Base-by-base conservation (phyloP, 2,888 invertebrate species). In the Pinctada fucata region DNA sequence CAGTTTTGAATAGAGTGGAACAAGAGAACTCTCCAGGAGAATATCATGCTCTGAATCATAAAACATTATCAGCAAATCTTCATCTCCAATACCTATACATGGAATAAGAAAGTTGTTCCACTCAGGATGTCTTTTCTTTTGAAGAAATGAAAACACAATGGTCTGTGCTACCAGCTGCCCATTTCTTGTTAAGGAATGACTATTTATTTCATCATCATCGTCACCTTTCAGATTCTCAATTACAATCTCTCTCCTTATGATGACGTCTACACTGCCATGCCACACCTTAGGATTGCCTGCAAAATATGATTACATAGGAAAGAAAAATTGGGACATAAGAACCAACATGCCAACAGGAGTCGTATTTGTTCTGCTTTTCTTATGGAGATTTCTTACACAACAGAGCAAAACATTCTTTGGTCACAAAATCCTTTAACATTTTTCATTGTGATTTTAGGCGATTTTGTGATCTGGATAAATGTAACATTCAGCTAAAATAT, bases 81-180 rank as follows among this genome's bases (percentile, higher is more conserved):
- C 48, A 47, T 16, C 16, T 16, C 13, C 4, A 10, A 73, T 16
- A 31, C 73, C 64, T n/a, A 73, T 48, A 65, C 65, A 73, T n/a
- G 73, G 73, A 50, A 73, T 64, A 31, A 73, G 73, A 47, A 65
- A 73, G n/a, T 73, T 48, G 5, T 50, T 4, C 48, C 50, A 49
- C 65, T 65, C 65, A 45, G 72, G 72, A 48, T 72, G 72, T 48
- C 16, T 72, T 72, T 48, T 72, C 48, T 72, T 72, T 31, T 72
- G 72, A 16, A 72, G 48, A 72, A 72, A 72, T 47, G 72, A 72
- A 63, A 72, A 72, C n/a, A 72, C 72, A 63, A 72, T 65, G 49
- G 73, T 73, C 48, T 73, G 64, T 49, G 73, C 73, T n/a, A 65
- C 49, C 58, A 73, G 63, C 73, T 65, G 65, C 5, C 64, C 16